Evolutionary conservation across 2,113 vertebrate genomes (phyloP), one percentile per base, ranked within the genome.

Genomic region (Eudorcas thomsonii): DNA sequence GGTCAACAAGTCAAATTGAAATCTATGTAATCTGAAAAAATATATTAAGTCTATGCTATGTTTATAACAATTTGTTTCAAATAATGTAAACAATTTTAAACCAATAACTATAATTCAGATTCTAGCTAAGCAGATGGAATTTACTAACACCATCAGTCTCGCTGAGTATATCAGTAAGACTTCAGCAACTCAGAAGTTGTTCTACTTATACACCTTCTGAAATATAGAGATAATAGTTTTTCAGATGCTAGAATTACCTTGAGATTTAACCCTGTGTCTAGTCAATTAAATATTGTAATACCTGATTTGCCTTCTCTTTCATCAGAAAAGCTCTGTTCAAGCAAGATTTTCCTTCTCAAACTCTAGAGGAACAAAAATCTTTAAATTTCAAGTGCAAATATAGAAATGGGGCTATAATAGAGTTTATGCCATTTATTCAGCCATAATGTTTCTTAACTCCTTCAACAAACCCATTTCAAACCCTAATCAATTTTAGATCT

Each of bases 51-150:
- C 7, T 82, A 62, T 43, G 15, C 3, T 92, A 36, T 52, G 7
- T 78, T 86, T 82, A 8, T 50, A 77, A 87, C 6, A 94, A 9
- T 64, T 78, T 74, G 84, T 77, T 84, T 87, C 15, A 91, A 96
- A 64, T 2, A 94, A 90, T 85, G 60, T 50, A 85, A 93, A 67
- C 7, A 54, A 26, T 91, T 96, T 87, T 94, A 88, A 97, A 91
- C 36, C 33, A 95, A 43, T 28, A 93, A 86, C 45, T 57, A 25
- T 30, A 94, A 88, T 54, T 4, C 3, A 90, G 7, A 36, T 80
- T 78, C 55, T 67, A 89, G 55, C 21, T 7, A 67, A 81, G 15
- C 21, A 86, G 17, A 90, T 83, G 7, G 12, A 62, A 90, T 77
- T 71, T 86, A 91, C 50, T 85, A 86, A 91, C 13, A 80, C 15